phyloP scores from a whole-genome alignment of 2,888 invertebrate genomes.

The Conus canariensis region DNA sequence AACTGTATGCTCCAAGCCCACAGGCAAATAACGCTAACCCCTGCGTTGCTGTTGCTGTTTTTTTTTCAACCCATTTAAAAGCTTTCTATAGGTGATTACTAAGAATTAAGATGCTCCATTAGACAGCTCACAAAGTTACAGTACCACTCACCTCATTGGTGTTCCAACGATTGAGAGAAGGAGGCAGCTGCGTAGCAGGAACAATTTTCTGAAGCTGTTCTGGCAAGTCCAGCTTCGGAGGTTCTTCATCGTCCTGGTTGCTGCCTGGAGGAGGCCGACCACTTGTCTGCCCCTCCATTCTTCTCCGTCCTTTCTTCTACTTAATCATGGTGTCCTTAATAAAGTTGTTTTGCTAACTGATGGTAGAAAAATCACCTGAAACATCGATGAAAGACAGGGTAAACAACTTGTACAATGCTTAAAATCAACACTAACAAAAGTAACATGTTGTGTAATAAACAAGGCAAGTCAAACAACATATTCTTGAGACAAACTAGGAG shows the following conservation, averaged over 20 bases:
- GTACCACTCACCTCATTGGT: slow-evolving; percentile 93
- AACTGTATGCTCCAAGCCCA: no score
- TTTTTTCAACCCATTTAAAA: no score
- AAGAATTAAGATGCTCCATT: no score
- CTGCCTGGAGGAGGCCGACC: slow-evolving; percentile 45
- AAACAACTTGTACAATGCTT: no score
- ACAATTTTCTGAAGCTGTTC: slow-evolving; percentile 92
- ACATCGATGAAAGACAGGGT: not conserved
- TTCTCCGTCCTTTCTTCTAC: slow-evolving; percentile 34
- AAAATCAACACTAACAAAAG: no score
- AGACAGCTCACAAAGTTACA: slow-evolving; percentile 74
- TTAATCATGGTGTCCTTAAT: not conserved
- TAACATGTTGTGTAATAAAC: no score
- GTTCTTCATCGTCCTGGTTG: slow-evolving; percentile 36
- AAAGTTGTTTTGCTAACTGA: not conserved
- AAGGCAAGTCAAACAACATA: no score
- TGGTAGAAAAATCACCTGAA: not conserved
- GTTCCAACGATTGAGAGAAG: slow-evolving; percentile 98
- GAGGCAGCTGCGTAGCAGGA: slow-evolving; percentile 95
- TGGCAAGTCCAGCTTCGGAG: slow-evolving; percentile 58
- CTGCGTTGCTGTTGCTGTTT: no score
- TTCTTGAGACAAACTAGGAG: no score
- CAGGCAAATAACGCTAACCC: no score
- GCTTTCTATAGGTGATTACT: no score
- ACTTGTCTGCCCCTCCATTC: slow-evolving; percentile 51